phyloP scores from a whole-genome alignment of 2,113 vertebrate genomes.

The Brachypteracias leptosomus region DNA sequence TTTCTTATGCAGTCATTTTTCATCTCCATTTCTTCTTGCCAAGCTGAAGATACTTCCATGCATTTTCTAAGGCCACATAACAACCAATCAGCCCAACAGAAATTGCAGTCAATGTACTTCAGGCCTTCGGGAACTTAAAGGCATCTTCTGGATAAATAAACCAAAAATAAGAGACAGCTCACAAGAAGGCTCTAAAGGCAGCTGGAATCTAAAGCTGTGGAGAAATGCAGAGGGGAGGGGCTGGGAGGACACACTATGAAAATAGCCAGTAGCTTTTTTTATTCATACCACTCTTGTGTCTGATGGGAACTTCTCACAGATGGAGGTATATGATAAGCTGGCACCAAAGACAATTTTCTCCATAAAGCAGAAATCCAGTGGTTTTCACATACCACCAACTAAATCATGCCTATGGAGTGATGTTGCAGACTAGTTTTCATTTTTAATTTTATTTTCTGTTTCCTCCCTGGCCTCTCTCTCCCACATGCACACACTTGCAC shows the following conservation, averaged over 20 bases:
- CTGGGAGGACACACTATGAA: neutral
- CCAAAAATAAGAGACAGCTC: neutral
- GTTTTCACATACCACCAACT: neutral
- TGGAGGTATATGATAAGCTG: neutral
- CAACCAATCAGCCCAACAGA: neutral
- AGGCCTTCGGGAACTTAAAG: neutral
- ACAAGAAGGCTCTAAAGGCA: neutral
- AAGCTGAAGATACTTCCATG: neutral
- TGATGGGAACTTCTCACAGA: neutral
- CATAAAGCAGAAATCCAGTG: neutral
- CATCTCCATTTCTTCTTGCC: neutral
- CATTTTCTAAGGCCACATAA: neutral
- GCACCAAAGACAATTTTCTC: neutral
- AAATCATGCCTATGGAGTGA: neutral
- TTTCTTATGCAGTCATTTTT: conserved; percentile 1
- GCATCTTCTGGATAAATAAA: conserved; percentile 31
- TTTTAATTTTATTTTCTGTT: neutral
- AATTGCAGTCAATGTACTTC: neutral
- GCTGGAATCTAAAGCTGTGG: neutral
- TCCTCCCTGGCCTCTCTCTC: neutral
- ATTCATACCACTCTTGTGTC: neutral
- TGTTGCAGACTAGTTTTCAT: neutral
- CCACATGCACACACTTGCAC: accelerated
- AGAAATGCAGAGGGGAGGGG: neutral
- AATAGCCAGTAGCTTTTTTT: neutral